Evolutionary conservation across 2,113 vertebrate species (phyloP).

Genomic region (Paradisaea rubra): DNA sequence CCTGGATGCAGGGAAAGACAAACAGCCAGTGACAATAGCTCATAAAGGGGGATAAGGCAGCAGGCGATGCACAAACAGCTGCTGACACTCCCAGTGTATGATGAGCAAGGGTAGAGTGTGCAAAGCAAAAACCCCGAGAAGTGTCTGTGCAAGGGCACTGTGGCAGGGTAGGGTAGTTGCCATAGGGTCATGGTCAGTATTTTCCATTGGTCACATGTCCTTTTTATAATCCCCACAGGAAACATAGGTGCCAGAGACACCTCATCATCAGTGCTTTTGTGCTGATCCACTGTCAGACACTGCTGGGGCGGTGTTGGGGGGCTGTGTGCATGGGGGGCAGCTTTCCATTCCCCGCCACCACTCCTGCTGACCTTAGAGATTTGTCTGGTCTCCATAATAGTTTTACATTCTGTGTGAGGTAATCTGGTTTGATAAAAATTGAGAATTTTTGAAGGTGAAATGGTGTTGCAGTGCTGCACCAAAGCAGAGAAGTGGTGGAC

Average conservation of each 20-base stretch:
- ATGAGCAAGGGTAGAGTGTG: not conserved
- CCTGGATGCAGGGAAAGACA: not conserved
- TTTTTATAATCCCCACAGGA: not conserved
- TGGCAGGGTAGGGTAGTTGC: not conserved
- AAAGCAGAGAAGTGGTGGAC: not conserved
- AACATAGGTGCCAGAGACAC: not conserved
- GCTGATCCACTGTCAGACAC: not conserved
- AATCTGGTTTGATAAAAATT: not conserved
- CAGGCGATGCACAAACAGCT: not conserved
- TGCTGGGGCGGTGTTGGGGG: fast-evolving
- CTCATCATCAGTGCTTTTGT: not conserved
- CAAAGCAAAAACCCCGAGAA: not conserved
- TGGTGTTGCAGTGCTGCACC: not conserved
- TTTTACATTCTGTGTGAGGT: not conserved
- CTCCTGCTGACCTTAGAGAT: not conserved
- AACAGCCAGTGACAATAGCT: not conserved
- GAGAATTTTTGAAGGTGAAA: not conserved
- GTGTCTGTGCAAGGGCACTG: not conserved
- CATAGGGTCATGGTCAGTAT: not conserved
- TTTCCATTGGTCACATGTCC: not conserved
- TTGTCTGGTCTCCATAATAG: fast-evolving
- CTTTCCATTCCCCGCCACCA: not conserved
- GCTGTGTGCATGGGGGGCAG: not conserved
- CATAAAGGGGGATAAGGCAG: not conserved
- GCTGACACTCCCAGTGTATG: not conserved